phyloP scores from a whole-genome alignment of 2,797 vertebrate species.

The Pelodytes ibericus region DNA sequence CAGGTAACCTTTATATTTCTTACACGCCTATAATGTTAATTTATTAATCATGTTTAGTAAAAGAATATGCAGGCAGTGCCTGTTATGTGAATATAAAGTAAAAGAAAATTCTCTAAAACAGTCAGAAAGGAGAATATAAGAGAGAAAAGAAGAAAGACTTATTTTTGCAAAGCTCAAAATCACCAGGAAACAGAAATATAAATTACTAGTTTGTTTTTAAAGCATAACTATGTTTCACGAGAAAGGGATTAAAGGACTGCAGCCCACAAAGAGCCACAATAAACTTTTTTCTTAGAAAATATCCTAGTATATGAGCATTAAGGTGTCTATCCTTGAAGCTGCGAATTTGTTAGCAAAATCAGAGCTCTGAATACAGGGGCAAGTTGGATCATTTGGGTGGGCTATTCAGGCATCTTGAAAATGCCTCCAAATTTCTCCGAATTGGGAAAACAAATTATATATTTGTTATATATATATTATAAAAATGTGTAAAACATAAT shows the following conservation, averaged over 20 bases:
- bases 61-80: slow-evolving; percentile 37
- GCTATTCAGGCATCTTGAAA: too few relatives aligned
- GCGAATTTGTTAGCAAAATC: too few relatives aligned
- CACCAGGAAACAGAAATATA: slow-evolving; percentile 47
- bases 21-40: slow-evolving; percentile 3
- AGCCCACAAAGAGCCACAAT: slow-evolving; percentile 35
- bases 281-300: too few relatives aligned
- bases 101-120: slow-evolving; percentile 32
- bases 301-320: too few relatives aligned
- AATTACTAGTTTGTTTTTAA: slow-evolving; percentile 43
- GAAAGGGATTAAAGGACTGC: slow-evolving; percentile 27
- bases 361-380: too few relatives aligned
- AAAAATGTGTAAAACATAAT: too few relatives aligned
- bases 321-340: too few relatives aligned
- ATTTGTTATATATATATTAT: too few relatives aligned
- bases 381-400: too few relatives aligned
- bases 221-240: slow-evolving; percentile 35
- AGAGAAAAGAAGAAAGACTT: slow-evolving; percentile 31
- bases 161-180: slow-evolving; percentile 30
- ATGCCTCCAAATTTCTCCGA: too few relatives aligned
- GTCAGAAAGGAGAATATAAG: slow-evolving; percentile 40
- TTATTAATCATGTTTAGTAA: slow-evolving; percentile 35
- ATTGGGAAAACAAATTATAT: too few relatives aligned
- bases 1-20: too few relatives aligned
- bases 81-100: slow-evolving; percentile 31